Evolutionary conservation across 2,888 invertebrate genomes (phyloP), one percentile per base, ranked within the genome.

Genomic region (Tenthredo livida): DNA sequence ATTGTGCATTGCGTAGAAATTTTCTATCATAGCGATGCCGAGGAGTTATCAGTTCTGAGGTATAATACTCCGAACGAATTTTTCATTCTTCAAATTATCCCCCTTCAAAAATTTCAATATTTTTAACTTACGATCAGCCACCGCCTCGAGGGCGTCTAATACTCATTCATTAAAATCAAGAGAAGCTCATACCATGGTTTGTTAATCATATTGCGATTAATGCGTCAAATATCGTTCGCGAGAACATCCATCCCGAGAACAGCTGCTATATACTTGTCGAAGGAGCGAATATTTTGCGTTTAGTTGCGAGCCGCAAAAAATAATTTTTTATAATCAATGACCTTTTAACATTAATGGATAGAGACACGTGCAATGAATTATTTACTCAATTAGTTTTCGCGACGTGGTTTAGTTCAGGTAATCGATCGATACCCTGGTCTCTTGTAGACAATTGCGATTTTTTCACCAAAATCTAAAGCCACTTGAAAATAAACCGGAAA

Each of bases 211-310:
- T 54, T 78, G 78, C 78, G 29, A 54, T 78, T 54, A 78, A 58
- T 37, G 33, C 54, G 78, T 78, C 78, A 78, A 37, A 78, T 15
- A 78, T 17, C 29, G 9, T 37, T 58, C 15, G 78, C 29, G 58
- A 78, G 58, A 58, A 58, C 54, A 78, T 78, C 78, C 54, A 78
- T 78, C 37, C 17, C 78, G 37, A 33, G 17, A 78, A 33, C 33
- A 21, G 40, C 21, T 73, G 50, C 75, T 17, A 37, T n/a, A 7
- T 25, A 33, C 33, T 61, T 12, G 21, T 61, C 21, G 61, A 61
- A 61, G 10, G 61, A 61, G 10, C 25, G 12, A 12, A 61, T 21
- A 25, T 25, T 10, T 61, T 9, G 12, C 25, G 21, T 25, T 25
- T 25, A 9, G n/a, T 54, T 54, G 25, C 25, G 9, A 61, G 2